phyloP scores from a whole-genome alignment of 2,797 vertebrate genomes.

The Periparus ater region DNA sequence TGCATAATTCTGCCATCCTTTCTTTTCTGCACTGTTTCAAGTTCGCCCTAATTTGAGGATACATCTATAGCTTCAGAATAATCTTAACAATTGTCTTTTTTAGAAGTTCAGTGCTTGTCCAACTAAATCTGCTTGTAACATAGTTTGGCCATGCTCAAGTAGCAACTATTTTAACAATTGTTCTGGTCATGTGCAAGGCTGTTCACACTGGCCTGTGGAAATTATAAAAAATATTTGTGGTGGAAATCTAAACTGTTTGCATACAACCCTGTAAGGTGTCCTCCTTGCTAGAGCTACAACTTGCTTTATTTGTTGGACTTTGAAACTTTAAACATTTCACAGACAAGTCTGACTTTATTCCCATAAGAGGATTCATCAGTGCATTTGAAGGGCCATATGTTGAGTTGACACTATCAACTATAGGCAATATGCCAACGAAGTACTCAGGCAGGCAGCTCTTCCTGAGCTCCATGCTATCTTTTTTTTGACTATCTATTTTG shows the following conservation, averaged over 20 bases:
- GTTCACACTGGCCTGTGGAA: background rate
- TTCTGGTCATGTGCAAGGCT: background rate
- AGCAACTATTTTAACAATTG: background rate
- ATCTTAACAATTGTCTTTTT: constrained; percentile 5
- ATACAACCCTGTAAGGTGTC: background rate
- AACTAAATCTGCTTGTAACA: background rate
- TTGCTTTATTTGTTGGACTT: constrained; percentile 34
- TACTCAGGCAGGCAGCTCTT: constrained; percentile 52
- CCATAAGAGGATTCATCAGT: constrained; percentile 48
- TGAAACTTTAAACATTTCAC: constrained; percentile 36
- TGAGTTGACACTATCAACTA: constrained; percentile 45
- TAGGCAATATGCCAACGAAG: constrained; percentile 34
- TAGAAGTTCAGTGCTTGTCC: background rate
- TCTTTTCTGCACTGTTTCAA: constrained; percentile 35
- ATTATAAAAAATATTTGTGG: background rate
- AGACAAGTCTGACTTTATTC: constrained; percentile 41
- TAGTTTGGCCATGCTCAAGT: background rate
- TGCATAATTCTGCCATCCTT: constrained; percentile 38
- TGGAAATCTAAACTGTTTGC: background rate
- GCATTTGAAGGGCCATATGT: constrained; percentile 36
- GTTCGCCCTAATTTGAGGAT: constrained; percentile 29
- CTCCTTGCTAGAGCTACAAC: background rate
- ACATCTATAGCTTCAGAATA: background rate
- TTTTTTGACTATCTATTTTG: constrained; percentile 61
- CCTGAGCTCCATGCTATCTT: constrained; percentile 10